A percentile compares a stretch with the other conserved stretches of the same genome.
phyloP scores from a whole-genome alignment of 2,797 vertebrate species.

The Gymnopithys bicolor region DNA sequence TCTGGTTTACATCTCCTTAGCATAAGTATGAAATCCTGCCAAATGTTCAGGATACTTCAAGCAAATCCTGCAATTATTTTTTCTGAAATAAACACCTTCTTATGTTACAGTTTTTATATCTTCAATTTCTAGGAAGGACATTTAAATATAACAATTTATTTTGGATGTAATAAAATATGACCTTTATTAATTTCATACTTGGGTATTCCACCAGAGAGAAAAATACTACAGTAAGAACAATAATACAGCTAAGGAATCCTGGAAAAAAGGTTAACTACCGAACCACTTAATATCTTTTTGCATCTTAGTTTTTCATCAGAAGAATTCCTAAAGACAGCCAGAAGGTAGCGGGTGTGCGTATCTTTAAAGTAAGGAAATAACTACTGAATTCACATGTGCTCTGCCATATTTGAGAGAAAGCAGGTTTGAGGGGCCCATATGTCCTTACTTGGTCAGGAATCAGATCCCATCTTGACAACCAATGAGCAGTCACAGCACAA shows the following conservation, averaged over 20 bases:
- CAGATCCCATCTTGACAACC: neutral
- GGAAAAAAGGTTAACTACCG: conserved; percentile 64
- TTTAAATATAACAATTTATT: conserved; percentile 72
- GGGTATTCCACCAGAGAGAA: conserved; percentile 57
- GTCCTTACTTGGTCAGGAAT: neutral
- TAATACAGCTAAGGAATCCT: conserved; percentile 27
- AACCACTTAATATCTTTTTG: conserved; percentile 52
- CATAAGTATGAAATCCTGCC: conserved; percentile 57
- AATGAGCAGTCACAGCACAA: neutral
- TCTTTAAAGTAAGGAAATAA: conserved; percentile 61
- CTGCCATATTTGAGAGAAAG: neutral
- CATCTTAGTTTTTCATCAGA: conserved; percentile 67
- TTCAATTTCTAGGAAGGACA: conserved; percentile 59
- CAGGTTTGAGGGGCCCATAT: conserved; percentile 38
- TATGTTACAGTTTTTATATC: conserved; percentile 65
- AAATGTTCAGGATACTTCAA: conserved; percentile 62
- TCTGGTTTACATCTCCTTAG: conserved; percentile 69
- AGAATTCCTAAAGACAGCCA: conserved; percentile 48
- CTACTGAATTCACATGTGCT: conserved; percentile 37
- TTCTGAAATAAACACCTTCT: conserved; percentile 73
- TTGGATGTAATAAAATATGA: conserved; percentile 65
- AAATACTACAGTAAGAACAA: conserved; percentile 64
- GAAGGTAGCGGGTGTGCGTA: conserved; percentile 24
- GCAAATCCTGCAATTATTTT: conserved; percentile 69
- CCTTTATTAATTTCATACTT: conserved; percentile 70